Evolutionary conservation across 2,797 vertebrate species (phyloP), one percentile per base, ranked within the genome.

Genomic region (Periophthalmus magnuspinnatus): DNA sequence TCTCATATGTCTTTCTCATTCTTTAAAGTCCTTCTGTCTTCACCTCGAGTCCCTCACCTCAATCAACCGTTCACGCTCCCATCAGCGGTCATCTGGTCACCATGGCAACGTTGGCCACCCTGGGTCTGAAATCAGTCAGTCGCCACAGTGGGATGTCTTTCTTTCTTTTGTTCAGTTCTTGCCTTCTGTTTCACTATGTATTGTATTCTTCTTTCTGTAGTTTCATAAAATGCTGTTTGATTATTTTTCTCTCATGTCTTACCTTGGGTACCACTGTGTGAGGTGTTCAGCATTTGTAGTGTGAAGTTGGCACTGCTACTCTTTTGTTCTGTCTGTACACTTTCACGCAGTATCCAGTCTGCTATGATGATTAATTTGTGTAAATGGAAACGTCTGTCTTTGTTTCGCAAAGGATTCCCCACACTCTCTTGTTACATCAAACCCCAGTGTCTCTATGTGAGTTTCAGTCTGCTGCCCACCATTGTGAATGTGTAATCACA

Each of bases 401-500:
- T 79, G 70, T 82, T 58, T 50, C 68, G 58, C 63, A 45, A 72
- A 71, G 73, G 66, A 56, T 69, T 52, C 50, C 47, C 57, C 28
- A 13, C 68, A 71, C 69, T 79, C 76, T 65, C 81, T 81, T 85
- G 81, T 84, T 69, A 56, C 74, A 83, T 83, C 69, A 74, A 81
- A 78, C 72, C 74, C 34, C 80, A 45, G 11, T 74, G 68, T 76
- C 50, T 8, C 61, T 84, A 74, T 80, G 80, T 60, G 77, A 78
- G 82, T 84, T 86, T 80, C 70, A 85, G 84, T 84, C 83, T 81
- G 83, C 78, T 14, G 71, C 65, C 79, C 78, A 78, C 72, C 55
- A n/a, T 60, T 77, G 75, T 84, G 82, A 89, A 88, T 89, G 88
- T 89, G 87, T 86, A 87, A 89, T 89, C 86, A 79, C 67, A 0